Conservation (phyloP, 2,113 vertebrate genomes). For the Pygoscelis antarcticus region DNA sequence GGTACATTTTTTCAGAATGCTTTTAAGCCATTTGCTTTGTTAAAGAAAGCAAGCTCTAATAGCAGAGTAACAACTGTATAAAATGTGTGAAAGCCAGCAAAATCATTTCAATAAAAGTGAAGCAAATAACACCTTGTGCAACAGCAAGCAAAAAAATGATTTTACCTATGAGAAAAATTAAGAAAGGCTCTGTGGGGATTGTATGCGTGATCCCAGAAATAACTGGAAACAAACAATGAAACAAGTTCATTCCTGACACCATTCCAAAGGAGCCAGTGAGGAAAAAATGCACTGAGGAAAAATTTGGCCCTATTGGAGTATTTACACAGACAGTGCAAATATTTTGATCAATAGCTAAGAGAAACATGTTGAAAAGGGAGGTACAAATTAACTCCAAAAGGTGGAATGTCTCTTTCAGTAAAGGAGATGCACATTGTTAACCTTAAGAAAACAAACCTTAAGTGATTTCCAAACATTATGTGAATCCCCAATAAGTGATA, state of each 20-base stretch:
- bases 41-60: not conserved
- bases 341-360: not conserved
- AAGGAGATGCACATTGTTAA: not conserved
- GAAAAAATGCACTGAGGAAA: not conserved
- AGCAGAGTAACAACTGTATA: not conserved
- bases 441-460: not conserved
- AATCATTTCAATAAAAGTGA: not conserved
- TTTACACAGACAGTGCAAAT: not conserved
- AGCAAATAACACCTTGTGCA: not conserved
- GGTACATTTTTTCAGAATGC: not conserved
- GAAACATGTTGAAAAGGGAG: not conserved
- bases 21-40: not conserved
- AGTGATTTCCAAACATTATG: not conserved
- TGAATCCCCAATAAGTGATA: not conserved
- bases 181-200: not conserved
- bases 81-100: not conserved
- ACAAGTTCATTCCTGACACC: not conserved
- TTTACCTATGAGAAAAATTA: constrained; percentile 12
- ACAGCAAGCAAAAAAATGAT: not conserved
- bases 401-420: not conserved
- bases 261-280: not conserved
- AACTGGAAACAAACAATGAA: not conserved
- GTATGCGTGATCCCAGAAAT: not conserved
- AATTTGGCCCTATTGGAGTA: not conserved
- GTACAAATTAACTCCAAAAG: not conserved